A percentile compares a stretch with the other conserved stretches of the same genome.
Conservation (phyloP, 2,888 invertebrate species). For the Standfussiana lucernea region DNA sequence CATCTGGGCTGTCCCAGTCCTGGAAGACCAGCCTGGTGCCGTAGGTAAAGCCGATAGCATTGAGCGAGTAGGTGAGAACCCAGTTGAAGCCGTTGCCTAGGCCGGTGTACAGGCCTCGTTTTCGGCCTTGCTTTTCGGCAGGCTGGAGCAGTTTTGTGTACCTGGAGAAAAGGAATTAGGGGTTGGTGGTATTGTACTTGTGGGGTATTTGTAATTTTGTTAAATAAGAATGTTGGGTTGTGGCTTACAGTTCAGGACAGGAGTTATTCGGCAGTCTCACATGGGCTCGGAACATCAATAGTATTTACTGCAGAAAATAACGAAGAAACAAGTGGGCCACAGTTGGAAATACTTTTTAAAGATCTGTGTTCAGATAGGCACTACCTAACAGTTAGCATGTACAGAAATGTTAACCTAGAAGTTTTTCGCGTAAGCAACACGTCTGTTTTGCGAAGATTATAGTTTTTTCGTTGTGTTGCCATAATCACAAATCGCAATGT, state of each 20-base stretch:
- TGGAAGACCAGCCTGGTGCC: slow-evolving; percentile 93
- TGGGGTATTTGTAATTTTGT: background rate
- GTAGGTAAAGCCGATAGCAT: slow-evolving; percentile 94
- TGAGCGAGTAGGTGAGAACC: slow-evolving; percentile 93
- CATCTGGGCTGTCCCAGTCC: slow-evolving; percentile 90
- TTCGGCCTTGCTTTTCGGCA: slow-evolving; percentile 92
- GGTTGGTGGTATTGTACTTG: background rate
- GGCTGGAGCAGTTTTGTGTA: slow-evolving; percentile 90
- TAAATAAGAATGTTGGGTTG: background rate
- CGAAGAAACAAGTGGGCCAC: background rate
- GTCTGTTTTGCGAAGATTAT: background rate
- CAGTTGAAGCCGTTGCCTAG: slow-evolving; percentile 94
- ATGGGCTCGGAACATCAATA: background rate
- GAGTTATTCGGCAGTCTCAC: background rate
- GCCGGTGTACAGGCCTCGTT: slow-evolving; percentile 92
- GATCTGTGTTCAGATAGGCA: background rate
- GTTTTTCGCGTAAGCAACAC: no score
- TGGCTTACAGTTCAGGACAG: background rate
- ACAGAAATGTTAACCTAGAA: no score
- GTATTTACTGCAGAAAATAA: background rate
- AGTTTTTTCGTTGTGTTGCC: background rate
- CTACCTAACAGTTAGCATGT: background rate
- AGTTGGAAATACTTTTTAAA: background rate
- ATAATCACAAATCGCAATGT: slow-evolving; percentile 18
- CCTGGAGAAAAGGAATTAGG: slow-evolving; percentile 72